Evolutionary conservation across 2,797 vertebrate genomes (phyloP), one percentile per base, ranked within the genome.

Genomic region (Sarcophilus harrisii): DNA sequence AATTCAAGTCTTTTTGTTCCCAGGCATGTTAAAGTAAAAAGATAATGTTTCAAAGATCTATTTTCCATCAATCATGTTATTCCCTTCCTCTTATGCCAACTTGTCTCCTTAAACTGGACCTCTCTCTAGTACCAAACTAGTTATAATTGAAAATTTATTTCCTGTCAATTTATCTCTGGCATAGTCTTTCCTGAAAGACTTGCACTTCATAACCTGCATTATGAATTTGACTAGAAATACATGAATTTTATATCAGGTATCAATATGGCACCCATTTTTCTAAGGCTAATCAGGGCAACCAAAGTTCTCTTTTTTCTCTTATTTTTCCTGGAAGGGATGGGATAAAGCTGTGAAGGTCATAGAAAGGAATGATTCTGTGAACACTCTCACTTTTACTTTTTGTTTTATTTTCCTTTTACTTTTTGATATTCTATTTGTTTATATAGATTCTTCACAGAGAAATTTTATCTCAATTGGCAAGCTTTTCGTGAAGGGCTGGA

Each of bases 211-310:
- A 97, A 90, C 29, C 45, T 96, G 0, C 90, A 93, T 92, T 98
- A 97, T 90, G 94, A 92, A 96, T 91, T 29, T 91, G 58, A 90
- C n/a, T 87, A 97, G 95, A 73, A 92, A 96, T 93, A 4, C 73
- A 96, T 94, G 0, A 91, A 97, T 96, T 97, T 95, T 95, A 0
- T 96, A 96, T 93, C 93, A 96, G 57, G 24, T 97, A 57, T 93
- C 95, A 97, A 93, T n/a, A 57, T 91, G 89, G 96, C 21, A 94
- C 5, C 58, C 93, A 28, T 92, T 97, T 97, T n/a, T 98, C 21
- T 9, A 96, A 97, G 30, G 73, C 28, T 94, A 97, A 93, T 57
- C 93, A 97, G 58, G 49, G 91, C 93, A 13, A 0, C 32, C 92
- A 91, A 96, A 96, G n/a, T 18, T 10, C 52, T 30, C 16, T 27